phyloP scores from a whole-genome alignment of 2,113 vertebrate genomes.

The Elephas maximus region DNA sequence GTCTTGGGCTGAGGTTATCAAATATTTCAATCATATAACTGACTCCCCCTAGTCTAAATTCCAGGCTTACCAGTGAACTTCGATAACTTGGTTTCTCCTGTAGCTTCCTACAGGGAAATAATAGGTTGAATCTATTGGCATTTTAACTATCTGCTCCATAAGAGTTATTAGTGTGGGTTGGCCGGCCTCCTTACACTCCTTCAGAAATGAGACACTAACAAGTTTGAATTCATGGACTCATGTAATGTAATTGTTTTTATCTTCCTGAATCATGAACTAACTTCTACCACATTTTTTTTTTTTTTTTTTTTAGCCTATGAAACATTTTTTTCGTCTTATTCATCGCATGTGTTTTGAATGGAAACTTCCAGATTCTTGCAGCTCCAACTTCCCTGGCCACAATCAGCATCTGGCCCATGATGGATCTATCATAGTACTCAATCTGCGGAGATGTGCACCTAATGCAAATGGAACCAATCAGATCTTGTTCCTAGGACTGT shows the following conservation, averaged over 20 bases:
- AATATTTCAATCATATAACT: not conserved
- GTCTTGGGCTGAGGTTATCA: not conserved
- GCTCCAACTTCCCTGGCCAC: not conserved
- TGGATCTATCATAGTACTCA: not conserved
- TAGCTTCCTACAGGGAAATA: not conserved
- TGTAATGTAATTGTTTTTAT: not conserved
- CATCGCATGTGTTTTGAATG: not conserved
- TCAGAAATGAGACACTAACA: not conserved
- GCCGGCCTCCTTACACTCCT: not conserved
- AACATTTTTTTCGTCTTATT: not conserved
- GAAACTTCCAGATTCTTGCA: not conserved
- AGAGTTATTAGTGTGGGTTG: not conserved
- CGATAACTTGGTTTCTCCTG: not conserved
- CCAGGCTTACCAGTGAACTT: not conserved
- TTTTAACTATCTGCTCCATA: slow-evolving; percentile 23
- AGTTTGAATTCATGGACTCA: not conserved
- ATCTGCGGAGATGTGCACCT: not conserved
- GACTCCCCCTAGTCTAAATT: not conserved
- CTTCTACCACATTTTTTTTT: not conserved
- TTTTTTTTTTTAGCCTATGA: not conserved
- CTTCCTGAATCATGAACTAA: not conserved
- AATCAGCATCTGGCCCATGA: not conserved
- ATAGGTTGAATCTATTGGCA: not conserved
- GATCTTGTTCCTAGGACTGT: not conserved
- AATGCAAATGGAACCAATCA: not conserved